These are phyloP conservation scores for Alitta virens DNA, from an alignment of 2,888 invertebrate genomes.

Conservation along the genomic window DNA sequence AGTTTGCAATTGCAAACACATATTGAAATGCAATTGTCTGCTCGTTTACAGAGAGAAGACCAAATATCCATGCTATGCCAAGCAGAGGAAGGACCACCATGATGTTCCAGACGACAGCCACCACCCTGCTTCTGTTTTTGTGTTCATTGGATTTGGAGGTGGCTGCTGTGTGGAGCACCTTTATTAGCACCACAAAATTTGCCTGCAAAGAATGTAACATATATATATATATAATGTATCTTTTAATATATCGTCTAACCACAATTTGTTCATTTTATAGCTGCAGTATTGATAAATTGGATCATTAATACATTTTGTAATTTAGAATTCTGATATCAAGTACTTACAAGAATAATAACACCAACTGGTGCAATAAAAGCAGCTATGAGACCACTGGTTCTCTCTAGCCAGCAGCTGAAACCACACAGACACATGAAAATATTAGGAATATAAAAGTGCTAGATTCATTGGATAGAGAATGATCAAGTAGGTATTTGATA, in stretches of 20 bases:
- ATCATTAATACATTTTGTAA: too few relatives aligned
- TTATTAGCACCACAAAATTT: constrained; percentile 17
- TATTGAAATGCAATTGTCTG: constrained; percentile 26
- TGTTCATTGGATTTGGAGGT: constrained; percentile 8
- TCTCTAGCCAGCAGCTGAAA: constrained; percentile 29
- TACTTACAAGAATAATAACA: constrained; percentile 25
- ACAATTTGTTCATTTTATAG: too few relatives aligned
- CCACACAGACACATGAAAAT: neutral
- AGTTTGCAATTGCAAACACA: constrained; percentile 28
- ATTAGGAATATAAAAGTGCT: neutral
- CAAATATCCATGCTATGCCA: constrained; percentile 30
- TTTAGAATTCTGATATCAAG: too few relatives aligned
- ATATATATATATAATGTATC: neutral
- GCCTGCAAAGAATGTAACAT: constrained; percentile 12
- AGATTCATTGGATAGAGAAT: too few relatives aligned
- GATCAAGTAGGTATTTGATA: too few relatives aligned
- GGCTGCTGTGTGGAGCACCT: constrained; percentile 13
- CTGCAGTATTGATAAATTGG: too few relatives aligned
- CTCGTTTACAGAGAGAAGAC: constrained; percentile 25
- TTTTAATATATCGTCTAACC: neutral
- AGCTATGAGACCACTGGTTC: constrained; percentile 26
- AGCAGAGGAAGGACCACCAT: constrained; percentile 29
- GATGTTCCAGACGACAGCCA: constrained; percentile 27
- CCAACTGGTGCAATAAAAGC: constrained; percentile 30
- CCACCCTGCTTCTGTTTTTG: constrained; percentile 7